Conservation (phyloP, 1,140 invertebrate genomes). For the Hyles euphorbiae region DNA sequence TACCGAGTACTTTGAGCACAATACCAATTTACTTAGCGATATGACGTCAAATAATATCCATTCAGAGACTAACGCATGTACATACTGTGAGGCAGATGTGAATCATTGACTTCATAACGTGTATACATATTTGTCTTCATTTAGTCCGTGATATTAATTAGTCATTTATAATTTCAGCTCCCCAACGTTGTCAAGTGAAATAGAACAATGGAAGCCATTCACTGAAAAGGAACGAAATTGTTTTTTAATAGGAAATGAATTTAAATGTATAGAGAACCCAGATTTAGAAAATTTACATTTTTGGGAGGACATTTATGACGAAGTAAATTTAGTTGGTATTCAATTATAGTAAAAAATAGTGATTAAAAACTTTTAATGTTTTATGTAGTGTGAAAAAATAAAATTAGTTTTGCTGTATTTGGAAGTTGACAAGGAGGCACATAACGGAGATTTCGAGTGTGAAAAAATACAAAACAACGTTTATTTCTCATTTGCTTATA, state of each 20-base stretch:
- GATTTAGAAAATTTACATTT: conserved; percentile 43
- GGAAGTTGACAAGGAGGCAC: too few species aligned
- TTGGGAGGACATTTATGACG: conserved; percentile 58
- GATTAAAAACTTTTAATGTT: too few species aligned
- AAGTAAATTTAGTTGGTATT: conserved; percentile 20
- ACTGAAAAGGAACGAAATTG: conserved; percentile 38
- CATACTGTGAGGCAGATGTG: too few species aligned
- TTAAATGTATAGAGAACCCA: conserved; percentile 32
- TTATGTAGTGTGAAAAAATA: too few species aligned
- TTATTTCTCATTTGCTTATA: conserved; percentile 9
- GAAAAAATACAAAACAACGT: too few species aligned
- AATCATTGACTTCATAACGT: neutral
- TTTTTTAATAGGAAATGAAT: conserved; percentile 40
- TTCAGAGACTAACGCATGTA: too few species aligned
- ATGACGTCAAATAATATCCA: too few species aligned
- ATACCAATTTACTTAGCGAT: too few species aligned
- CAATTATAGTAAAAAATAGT: too few species aligned
- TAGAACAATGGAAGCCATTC: conserved; percentile 49
- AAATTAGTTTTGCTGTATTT: too few species aligned
- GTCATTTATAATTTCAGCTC: conserved; percentile 40
- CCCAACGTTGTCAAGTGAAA: conserved; percentile 30
- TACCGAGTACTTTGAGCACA: too few species aligned
- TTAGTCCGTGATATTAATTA: conserved; percentile 1
- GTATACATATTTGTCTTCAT: neutral
- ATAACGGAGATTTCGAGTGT: neutral